These are phyloP conservation scores for Acromyrmex charruanus DNA, from an alignment of 1,140 invertebrate species.

Conservation along the genomic window DNA sequence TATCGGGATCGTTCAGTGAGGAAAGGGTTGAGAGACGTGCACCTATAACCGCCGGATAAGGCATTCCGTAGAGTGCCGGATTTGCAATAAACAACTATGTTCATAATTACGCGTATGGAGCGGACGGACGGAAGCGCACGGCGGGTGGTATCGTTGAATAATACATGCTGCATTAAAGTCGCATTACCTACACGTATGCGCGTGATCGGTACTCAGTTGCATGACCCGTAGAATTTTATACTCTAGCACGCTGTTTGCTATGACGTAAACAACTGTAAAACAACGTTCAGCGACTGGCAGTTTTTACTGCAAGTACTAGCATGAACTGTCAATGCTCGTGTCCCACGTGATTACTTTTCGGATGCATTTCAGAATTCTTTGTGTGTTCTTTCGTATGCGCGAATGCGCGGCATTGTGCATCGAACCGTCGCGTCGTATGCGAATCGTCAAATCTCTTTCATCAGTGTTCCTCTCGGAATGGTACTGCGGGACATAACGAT, in stretches of 20 bases:
- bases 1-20: slow-evolving; percentile 32
- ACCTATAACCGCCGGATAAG: slow-evolving; percentile 15
- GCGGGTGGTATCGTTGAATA: slow-evolving; percentile 71
- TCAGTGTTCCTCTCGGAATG: slow-evolving; percentile 39
- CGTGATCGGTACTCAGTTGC: slow-evolving; percentile 59
- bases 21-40: slow-evolving; percentile 14
- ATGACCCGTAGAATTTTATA: slow-evolving; percentile 64
- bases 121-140: slow-evolving; percentile 60
- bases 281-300: slow-evolving; percentile 36
- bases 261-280: too few relatives aligned
- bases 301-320: slow-evolving; percentile 9
- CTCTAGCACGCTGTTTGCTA: background rate
- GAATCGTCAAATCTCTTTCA: slow-evolving; percentile 55
- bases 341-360: slow-evolving; percentile 18
- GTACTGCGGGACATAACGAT: slow-evolving; percentile 49
- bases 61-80: slow-evolving; percentile 6
- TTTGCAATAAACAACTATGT: slow-evolving; percentile 57
- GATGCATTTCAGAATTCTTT: background rate
- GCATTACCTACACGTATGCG: slow-evolving; percentile 72
- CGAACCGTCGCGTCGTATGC: background rate
- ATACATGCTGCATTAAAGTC: slow-evolving; percentile 76
- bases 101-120: slow-evolving; percentile 64
- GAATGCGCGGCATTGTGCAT: background rate
- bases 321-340: slow-evolving; percentile 22
- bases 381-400: background rate